Evolutionary conservation across 2,888 invertebrate genomes (phyloP), one percentile per base, ranked within the genome.

Genomic region (Drosophila algonquin): DNA sequence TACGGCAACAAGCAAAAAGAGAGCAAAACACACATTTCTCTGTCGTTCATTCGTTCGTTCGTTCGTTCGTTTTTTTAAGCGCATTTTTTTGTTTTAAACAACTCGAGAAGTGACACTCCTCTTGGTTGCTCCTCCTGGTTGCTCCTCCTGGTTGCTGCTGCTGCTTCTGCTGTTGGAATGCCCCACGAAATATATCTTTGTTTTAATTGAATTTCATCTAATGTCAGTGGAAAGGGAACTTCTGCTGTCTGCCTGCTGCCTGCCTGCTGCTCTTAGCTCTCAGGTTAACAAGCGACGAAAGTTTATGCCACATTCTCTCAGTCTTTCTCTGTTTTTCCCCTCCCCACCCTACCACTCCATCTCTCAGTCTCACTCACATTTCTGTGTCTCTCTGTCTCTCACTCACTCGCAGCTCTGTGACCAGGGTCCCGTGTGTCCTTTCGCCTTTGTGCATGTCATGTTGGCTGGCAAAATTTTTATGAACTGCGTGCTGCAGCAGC

Each of bases 381-480:
- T 45, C 54, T 48, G 54, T 47, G 55, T 48, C 14, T 72, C 62
- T n/a, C 50, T 60, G 69, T 60, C 24, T 51, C 35, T 24, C 48
- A 48, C 45, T 50, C 35, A 47, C 40, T 53, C 32, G 51, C 48
- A 48, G 52, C 63, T 47, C 54, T 50, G 54, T 35, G 24, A 32
- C 24, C 30, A 46, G 50, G 30, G 68, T 77, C 67, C 75, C 85
- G 79, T 80, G 80, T 80, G 82, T 80, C 83, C 81, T 80, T 74
- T 85, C 71, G 79, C 83, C 80, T 83, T 83, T 83, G 83, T 83
- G 83, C 86, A 83, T 79, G 87, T 83, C 83, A 83, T 81, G 83
- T 83, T 83, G 76, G 81, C 83, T 83, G 83, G 79, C 83, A 83
- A 83, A 81, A 83, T 86, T 83, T 83, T 83, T 83, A 83, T 83